Evolutionary conservation across 2,888 invertebrate genomes (phyloP).

Genomic region (Pristionchus arcanus): DNA sequence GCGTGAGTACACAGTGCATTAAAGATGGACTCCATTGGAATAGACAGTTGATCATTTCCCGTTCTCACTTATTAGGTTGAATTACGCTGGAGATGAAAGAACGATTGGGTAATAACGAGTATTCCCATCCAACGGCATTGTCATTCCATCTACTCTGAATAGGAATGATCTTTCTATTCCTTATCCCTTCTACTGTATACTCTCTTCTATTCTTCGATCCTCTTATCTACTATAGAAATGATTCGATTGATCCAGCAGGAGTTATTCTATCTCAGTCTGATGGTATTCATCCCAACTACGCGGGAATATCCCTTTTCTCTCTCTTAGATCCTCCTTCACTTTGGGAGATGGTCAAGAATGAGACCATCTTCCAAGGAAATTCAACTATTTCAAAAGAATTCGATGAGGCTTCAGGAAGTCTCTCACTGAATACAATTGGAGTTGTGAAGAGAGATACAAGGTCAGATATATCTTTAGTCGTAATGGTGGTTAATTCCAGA

Average conservation of each 20-base stretch:
- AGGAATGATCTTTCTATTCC: neutral
- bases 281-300: neutral
- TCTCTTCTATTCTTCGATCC: neutral
- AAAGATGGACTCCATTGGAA: neutral
- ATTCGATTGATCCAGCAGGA: neutral
- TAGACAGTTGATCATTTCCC: neutral
- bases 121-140: neutral
- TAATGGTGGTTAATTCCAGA: neutral
- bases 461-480: neutral
- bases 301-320: neutral
- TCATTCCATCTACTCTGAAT: neutral
- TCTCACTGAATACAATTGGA: slow-evolving; percentile 39
- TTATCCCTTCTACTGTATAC: slow-evolving; percentile 13
- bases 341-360: slow-evolving; percentile 36
- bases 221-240: neutral
- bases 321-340: neutral
- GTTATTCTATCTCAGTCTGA: neutral
- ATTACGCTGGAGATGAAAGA: neutral
- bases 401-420: neutral
- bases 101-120: slow-evolving; percentile 23
- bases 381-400: neutral
- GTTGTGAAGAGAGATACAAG: neutral
- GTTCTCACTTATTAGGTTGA: slow-evolving; percentile 34
- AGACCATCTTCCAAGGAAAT: neutral
- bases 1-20: neutral